These are phyloP conservation scores for Caenorhabditis sp. DNA, from an alignment of 2,888 invertebrate genomes.

Conservation along the genomic window DNA sequence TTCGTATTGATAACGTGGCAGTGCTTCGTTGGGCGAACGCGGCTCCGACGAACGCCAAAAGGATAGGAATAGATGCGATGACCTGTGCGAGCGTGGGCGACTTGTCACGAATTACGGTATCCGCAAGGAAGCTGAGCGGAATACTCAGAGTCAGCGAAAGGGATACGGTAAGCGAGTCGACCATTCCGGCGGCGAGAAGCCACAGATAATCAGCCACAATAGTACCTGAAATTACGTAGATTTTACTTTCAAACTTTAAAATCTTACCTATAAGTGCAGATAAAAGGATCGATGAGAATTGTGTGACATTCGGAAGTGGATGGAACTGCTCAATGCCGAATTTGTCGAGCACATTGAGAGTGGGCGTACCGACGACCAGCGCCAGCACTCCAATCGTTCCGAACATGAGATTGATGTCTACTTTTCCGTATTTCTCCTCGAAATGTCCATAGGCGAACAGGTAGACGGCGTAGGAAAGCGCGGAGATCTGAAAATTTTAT, in stretches of 20 bases:
- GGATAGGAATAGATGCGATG: slow-evolving; percentile 87
- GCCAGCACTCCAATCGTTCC: slow-evolving; percentile 95
- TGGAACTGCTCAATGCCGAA: slow-evolving; percentile 87
- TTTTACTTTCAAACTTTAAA: neutral
- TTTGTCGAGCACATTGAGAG: slow-evolving; percentile 89
- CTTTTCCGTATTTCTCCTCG: slow-evolving; percentile 91
- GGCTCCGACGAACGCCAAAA: slow-evolving; percentile 86
- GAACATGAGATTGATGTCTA: slow-evolving; percentile 95
- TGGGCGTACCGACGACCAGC: slow-evolving; percentile 89
- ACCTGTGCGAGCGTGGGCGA: slow-evolving; percentile 84
- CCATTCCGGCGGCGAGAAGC: slow-evolving; percentile 95
- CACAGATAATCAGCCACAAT: slow-evolving; percentile 92
- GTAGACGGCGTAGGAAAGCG: slow-evolving; percentile 91
- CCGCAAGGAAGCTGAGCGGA: slow-evolving; percentile 91
- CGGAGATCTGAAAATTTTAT: slow-evolving; percentile 62
- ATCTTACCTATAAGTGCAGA: slow-evolving; percentile 60
- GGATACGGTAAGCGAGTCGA: slow-evolving; percentile 91
- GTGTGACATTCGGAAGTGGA: slow-evolving; percentile 86
- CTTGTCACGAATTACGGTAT: slow-evolving; percentile 82
- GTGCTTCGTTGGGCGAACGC: slow-evolving; percentile 81
- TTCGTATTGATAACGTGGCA: slow-evolving; percentile 12
- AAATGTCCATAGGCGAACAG: slow-evolving; percentile 88
- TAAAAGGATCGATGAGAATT: slow-evolving; percentile 82
- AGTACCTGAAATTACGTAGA: slow-evolving; percentile 83
- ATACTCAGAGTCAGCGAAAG: slow-evolving; percentile 89